Conservation (phyloP, 53 echinoderm and acorn worm species). For the Pentamera pediparva region DNA sequence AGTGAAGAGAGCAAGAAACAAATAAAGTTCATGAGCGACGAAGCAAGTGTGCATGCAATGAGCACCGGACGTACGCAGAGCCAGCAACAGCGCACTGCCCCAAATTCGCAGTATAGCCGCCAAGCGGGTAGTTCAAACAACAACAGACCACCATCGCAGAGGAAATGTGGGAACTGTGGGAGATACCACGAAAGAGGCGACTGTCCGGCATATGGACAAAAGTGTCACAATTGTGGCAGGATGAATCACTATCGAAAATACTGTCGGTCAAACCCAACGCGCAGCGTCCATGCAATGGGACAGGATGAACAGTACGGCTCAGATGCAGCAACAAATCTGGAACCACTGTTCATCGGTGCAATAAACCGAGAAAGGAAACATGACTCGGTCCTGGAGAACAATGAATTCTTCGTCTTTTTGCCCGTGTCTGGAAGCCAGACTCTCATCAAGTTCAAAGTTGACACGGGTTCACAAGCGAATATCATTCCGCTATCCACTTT, state of each 20-base stretch:
- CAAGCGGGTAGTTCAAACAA: not conserved
- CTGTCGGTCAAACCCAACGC: constrained; percentile 8
- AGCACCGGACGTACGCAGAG: not conserved
- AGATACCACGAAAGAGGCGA: not conserved
- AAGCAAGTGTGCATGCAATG: not conserved
- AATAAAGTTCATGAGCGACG: constrained; percentile 2
- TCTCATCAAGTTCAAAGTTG: constrained; percentile 43
- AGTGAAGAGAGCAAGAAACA: constrained; percentile 12
- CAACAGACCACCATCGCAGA: not conserved
- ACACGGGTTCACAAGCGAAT: constrained; percentile 47
- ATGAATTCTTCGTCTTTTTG: constrained; percentile 5
- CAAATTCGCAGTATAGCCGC: not conserved
- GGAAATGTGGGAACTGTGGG: too few species aligned
- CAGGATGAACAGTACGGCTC: not conserved
- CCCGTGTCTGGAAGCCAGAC: not conserved
- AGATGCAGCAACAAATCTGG: not conserved
- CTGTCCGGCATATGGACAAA: constrained; percentile 22
- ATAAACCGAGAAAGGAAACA: not conserved
- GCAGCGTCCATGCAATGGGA: not conserved
- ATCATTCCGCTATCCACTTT: constrained; percentile 33
- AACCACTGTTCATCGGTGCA: constrained; percentile 6
- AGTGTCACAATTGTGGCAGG: constrained; percentile 10
- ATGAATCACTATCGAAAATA: not conserved
- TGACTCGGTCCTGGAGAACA: not conserved
- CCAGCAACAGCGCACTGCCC: not conserved